Evolutionary conservation across 2,797 vertebrate species (phyloP), one percentile per base, ranked within the genome.

Genomic region (Thalassophryne amazonica): DNA sequence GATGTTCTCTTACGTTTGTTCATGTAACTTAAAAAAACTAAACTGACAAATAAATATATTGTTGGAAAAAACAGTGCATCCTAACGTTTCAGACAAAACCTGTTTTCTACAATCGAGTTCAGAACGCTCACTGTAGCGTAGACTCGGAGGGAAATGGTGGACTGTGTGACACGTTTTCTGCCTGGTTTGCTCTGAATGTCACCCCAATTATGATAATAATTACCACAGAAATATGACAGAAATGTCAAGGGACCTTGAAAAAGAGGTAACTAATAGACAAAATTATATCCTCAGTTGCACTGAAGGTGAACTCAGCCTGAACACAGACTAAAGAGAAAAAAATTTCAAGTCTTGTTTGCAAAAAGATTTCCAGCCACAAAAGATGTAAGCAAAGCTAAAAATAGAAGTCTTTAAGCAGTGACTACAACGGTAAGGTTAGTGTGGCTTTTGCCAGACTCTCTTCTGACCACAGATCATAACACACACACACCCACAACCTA

Each of bases 131-230:
- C 50, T 37, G 29, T n/a, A 12, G 15, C 10, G 6, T 14, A 25
- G 9, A 15, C 18, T 47, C 50, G 48, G 57, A 29, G 54, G 32
- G 30, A 68, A 17, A 41, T 10, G 11, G n/a, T 56, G 50, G 70
- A 58, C 33, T 25, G 10, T 25, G 54, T 60, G 69, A 64, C 70
- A 57, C 25, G 15, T 41, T 36, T 45, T 56, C 40, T 64, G 58
- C 55, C 25, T 50, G 37, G 45, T 53, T 73, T 43, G 20, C 28
- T 40, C 31, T 52, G 28, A 72, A 52, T 51, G 38, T 54, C 43
- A 53, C 10, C 54, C 18, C 47, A 71, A 65, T 79, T 67, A 64
- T 54, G 32, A 53, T 52, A 72, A 64, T 60, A 59, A 68, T 62
- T 27, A 58, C 25, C 20, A 40, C 24, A 14, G 28, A 39, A 43